phyloP scores from a whole-genome alignment of 2,113 vertebrate species.

The Bubo scandiacus region DNA sequence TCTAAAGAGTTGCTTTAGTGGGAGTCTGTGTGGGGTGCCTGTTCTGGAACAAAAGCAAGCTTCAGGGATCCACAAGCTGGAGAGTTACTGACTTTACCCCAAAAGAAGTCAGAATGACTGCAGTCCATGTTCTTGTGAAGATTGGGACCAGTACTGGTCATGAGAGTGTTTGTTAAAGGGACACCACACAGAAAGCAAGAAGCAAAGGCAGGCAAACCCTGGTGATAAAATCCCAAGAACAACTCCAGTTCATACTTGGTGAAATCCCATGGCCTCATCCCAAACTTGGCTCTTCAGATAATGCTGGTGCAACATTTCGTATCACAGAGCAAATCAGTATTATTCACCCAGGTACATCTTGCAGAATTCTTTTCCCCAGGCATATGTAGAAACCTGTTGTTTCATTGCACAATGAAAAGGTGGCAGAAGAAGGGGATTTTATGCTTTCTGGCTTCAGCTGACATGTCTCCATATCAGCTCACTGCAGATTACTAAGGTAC shows the following conservation, averaged over 20 bases:
- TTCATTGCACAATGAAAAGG: neutral
- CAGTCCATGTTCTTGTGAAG: neutral
- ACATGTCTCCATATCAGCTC: neutral
- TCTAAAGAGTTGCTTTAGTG: neutral
- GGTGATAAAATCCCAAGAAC: neutral
- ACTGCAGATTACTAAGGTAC: neutral
- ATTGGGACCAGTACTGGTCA: neutral
- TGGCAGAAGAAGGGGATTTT: neutral
- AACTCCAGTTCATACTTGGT: neutral
- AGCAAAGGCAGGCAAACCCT: neutral
- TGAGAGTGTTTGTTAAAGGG: neutral
- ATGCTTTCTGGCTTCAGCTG: neutral
- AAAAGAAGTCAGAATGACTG: neutral
- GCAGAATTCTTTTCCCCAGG: neutral
- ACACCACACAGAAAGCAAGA: neutral
- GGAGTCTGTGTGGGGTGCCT: neutral
- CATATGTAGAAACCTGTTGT: neutral
- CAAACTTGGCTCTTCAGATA: neutral
- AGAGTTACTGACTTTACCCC: neutral
- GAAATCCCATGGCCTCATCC: neutral
- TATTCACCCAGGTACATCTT: neutral
- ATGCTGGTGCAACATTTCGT: neutral
- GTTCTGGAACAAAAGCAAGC: neutral
- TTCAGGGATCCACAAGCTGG: neutral
- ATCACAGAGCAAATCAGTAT: neutral